Evolutionary conservation across 2,797 vertebrate species (phyloP), one percentile per base, ranked within the genome.

Genomic region (Phrynocephalus guinanensis): DNA sequence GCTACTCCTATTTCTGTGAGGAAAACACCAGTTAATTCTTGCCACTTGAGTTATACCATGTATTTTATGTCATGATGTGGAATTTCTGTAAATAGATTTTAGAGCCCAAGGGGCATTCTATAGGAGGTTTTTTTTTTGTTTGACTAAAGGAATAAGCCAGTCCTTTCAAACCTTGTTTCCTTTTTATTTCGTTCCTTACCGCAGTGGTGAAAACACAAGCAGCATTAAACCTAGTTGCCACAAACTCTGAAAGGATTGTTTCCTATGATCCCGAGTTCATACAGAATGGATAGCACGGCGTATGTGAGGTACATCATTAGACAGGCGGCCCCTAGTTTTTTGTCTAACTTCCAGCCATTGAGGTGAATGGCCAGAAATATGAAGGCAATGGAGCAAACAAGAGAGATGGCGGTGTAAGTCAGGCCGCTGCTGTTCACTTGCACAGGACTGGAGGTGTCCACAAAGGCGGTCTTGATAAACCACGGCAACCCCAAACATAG

Each of bases 181-280:
- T 2, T 82, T 77, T 82, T 44, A 18, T 50, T 93, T 93, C 94
- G 94, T 87, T 33, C 11, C 91, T 92, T 68, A 89, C 91, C 92
- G 91, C 88, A 87, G 88, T 94, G 68, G 79, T 85, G 84, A 87
- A 94, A 82, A 67, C 16, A 44, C 33, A 33, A 38, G 28, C 33
- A 56, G 3, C 30, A 75, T 91, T 94, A 92, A 93, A 93, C 82
- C 93, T 96, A 98, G 95, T 97, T 97, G 24, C 97, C 95, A 92
- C 98, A 99, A 83, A 96, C 92, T 85, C 88, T 96, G 93, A 97
- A 92, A 70, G 98, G 98, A 95, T 97, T 98, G 95, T 98, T 98
- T 88, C 98, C 99, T 93, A 99, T 98, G 94, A 99, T 97, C 89
- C 99, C 99, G 86, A 99, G 96, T 96, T 99, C 99, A 81, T 99